Percentiles rank a stretch among this genome's conserved stretches.
Evolutionary conservation across 2,888 invertebrate species (phyloP).

Genomic region (Macrophya alboannulata): DNA sequence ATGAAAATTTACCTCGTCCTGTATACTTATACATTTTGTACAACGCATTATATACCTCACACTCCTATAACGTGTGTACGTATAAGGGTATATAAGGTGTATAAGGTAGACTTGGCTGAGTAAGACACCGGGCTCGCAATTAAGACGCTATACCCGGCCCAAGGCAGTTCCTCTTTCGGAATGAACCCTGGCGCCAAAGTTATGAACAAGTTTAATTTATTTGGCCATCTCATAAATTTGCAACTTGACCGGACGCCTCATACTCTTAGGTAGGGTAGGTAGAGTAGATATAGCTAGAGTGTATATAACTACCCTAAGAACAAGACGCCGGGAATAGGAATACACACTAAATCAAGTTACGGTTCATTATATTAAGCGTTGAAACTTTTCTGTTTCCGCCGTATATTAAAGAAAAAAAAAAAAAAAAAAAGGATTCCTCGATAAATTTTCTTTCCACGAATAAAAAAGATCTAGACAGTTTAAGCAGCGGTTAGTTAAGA

Average conservation of each 20-base stretch:
- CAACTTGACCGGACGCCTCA: constrained; percentile 51
- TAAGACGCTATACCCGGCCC: constrained; percentile 29
- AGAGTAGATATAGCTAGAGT: too few relatives aligned
- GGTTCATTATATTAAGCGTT: constrained; percentile 26
- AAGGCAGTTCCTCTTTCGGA: constrained; percentile 42
- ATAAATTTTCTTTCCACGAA: too few relatives aligned
- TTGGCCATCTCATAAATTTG: constrained; percentile 57
- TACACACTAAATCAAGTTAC: neutral
- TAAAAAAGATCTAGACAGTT: neutral
- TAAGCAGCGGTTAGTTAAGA: constrained; percentile 22
- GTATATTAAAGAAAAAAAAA: neutral
- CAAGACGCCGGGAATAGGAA: neutral
- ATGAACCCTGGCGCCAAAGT: constrained; percentile 46
- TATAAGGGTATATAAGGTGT: neutral
- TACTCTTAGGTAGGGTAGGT: neutral
- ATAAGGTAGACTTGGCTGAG: neutral
- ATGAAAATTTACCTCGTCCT: neutral
- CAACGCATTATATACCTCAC: neutral
- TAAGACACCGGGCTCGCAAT: constrained; percentile 29
- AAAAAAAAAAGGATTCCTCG: neutral
- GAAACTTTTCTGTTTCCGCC: neutral
- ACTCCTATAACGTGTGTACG: neutral
- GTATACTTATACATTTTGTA: neutral
- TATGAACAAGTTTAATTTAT: constrained; percentile 54
- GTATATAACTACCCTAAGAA: neutral